Evolutionary conservation across 2,113 vertebrate genomes (phyloP), one percentile per base, ranked within the genome.

Genomic region (Podiceps cristatus): DNA sequence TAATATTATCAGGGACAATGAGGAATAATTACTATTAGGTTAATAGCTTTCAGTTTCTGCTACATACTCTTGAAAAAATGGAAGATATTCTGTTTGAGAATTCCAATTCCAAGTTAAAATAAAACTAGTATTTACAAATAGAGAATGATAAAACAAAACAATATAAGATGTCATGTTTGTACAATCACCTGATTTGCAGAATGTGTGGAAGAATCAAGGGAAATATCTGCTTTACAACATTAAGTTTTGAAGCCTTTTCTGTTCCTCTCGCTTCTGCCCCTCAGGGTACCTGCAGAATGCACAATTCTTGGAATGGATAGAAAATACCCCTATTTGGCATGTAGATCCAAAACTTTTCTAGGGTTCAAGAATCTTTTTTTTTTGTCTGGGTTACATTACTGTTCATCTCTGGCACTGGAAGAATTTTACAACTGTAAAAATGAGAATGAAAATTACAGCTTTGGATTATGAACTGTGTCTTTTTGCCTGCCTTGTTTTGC

Each of bases 391-490:
- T 82, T 92, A 90, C 53, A 60, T 87, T 84, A 75, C 37, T 84
- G 31, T 73, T 80, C 60, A 81, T 90, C 60, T 84, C 19, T 91
- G 67, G 67, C 59, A 96, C 15, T 52, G 86, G 49, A 97, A 94
- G 49, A 93, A 86, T 64, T 93, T 89, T 93, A 94, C 86, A 94
- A 75, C 22, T 89, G 27, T 77, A 95, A 88, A 94, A 91, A 94
- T 62, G 5, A 95, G 67, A 96, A 90, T 5, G 18, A 92, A 96
- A 97, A 92, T 47, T 56, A 49, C 62, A 63, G 53, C 40, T 74
- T 85, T 96, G 50, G 71, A 96, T 56, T 68, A 95, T 1, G 10
- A 11, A 86, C 20, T 37, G 45, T 13, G 6, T 42, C 77, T 59
- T 64, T 82, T 10, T 92, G 87, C 67, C 82, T 96, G 88, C 45